Evolutionary conservation across 2,888 invertebrate genomes (phyloP).

Genomic region (Bombyx huttoni): DNA sequence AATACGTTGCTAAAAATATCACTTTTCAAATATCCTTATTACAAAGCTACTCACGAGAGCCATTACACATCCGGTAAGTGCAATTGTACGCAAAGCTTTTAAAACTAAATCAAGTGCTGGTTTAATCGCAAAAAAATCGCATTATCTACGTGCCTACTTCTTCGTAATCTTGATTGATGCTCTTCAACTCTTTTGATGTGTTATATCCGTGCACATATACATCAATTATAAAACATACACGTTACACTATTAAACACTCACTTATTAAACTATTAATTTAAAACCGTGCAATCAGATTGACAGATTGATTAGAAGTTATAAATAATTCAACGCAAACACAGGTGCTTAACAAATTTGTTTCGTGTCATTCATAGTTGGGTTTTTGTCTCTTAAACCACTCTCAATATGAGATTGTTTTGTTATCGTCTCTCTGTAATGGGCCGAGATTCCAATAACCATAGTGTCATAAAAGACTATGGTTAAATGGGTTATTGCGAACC

Average conservation of each 20-base stretch:
- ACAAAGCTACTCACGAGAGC: background rate
- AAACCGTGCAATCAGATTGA: constrained; percentile 4
- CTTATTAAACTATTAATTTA: constrained; percentile 9
- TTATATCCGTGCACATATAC: background rate
- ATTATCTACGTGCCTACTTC: background rate
- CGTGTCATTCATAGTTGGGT: background rate
- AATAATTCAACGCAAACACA: constrained; percentile 3
- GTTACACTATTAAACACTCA: constrained; percentile 3
- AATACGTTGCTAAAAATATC: no score
- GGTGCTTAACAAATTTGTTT: background rate
- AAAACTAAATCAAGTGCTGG: background rate
- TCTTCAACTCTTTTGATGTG: background rate
- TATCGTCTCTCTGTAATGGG: background rate
- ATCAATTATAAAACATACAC: background rate
- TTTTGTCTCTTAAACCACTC: background rate
- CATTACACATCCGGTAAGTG: background rate
- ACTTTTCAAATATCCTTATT: background rate
- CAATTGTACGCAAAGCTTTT: background rate
- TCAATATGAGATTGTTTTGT: background rate
- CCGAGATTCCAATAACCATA: background rate
- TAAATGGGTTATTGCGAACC: background rate
- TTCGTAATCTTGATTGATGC: constrained; percentile 1
- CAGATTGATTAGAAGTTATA: constrained; percentile 4
- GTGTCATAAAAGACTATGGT: background rate
- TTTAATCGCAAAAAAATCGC: background rate